These are phyloP conservation scores for Yoshiicerus persimilis DNA, from an alignment of 1,140 invertebrate genomes.

Conservation along the genomic window DNA sequence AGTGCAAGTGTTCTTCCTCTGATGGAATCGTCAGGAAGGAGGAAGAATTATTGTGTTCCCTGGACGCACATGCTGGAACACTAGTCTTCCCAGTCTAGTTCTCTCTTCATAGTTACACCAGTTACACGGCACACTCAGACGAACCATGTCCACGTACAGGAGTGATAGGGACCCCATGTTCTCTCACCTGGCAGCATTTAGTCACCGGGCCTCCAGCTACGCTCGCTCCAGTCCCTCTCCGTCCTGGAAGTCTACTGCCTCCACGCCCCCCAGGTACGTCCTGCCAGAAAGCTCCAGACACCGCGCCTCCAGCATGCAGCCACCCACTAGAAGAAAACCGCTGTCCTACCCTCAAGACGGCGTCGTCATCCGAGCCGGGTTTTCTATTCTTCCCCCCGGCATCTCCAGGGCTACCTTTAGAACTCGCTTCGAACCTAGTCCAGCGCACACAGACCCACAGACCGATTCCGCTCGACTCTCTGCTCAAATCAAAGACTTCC, in stretches of 20 bases:
- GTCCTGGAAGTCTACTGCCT: slow-evolving; percentile 28
- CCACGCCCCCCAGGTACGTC: neutral
- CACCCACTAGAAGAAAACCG: neutral
- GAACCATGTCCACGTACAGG: neutral
- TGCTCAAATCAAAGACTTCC: slow-evolving; percentile 74
- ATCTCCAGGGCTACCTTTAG: slow-evolving; percentile 44
- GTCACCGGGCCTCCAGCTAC: neutral
- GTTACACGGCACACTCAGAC: neutral
- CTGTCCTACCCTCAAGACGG: slow-evolving; percentile 60
- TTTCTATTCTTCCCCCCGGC: slow-evolving; percentile 72
- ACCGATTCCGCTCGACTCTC: slow-evolving; percentile 73
- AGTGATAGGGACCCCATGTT: slow-evolving; percentile 31
- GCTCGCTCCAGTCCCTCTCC: neutral
- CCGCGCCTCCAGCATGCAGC: neutral
- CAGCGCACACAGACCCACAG: slow-evolving; percentile 70
- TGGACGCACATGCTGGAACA: neutral
- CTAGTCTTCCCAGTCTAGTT: neutral
- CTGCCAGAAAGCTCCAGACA: neutral
- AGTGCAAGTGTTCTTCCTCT: slow-evolving; percentile 21
- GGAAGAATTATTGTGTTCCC: slow-evolving; percentile 7
- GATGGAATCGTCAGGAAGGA: slow-evolving; percentile 13
- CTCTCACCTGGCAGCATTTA: neutral
- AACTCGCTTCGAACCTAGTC: slow-evolving; percentile 59
- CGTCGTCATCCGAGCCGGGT: slow-evolving; percentile 75
- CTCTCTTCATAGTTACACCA: neutral